A percentile compares a stretch with the other conserved stretches of the same genome.
These are phyloP conservation scores for Rostratula benghalensis DNA, from an alignment of 2,113 vertebrate genomes.

Conservation along the genomic window DNA sequence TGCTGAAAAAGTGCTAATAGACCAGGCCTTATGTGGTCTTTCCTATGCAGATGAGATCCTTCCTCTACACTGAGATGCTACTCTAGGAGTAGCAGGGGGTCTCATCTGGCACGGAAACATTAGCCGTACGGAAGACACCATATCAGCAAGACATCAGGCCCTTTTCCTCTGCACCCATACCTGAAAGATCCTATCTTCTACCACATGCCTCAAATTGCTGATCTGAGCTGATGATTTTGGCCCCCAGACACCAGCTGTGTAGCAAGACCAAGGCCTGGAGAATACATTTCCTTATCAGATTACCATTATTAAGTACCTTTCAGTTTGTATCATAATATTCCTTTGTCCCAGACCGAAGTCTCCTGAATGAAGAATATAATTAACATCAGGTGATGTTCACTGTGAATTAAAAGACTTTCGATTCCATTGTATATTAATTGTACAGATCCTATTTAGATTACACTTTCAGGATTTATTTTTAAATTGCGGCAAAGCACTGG, in stretches of 20 bases:
- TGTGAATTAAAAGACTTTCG: neutral
- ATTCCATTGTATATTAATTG: conserved; percentile 8
- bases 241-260: neutral
- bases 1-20: neutral
- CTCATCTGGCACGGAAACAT: neutral
- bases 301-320: neutral
- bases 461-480: conserved; percentile 8
- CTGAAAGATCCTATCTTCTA: neutral
- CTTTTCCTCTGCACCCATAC: neutral
- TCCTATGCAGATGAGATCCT: neutral
- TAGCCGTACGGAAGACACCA: neutral
- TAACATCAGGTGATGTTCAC: neutral
- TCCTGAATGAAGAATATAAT: conserved; percentile 21
- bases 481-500: neutral
- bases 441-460: neutral
- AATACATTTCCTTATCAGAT: neutral
- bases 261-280: neutral
- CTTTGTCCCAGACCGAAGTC: conserved; percentile 7
- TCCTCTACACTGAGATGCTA: neutral
- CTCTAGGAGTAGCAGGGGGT: neutral
- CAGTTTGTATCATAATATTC: neutral
- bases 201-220: neutral
- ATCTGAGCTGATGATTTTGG: neutral
- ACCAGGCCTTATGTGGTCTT: fast-evolving
- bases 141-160: neutral